Evolutionary conservation across 2,888 invertebrate species (phyloP).

Genomic region (Cremastobaeus sp.): DNA sequence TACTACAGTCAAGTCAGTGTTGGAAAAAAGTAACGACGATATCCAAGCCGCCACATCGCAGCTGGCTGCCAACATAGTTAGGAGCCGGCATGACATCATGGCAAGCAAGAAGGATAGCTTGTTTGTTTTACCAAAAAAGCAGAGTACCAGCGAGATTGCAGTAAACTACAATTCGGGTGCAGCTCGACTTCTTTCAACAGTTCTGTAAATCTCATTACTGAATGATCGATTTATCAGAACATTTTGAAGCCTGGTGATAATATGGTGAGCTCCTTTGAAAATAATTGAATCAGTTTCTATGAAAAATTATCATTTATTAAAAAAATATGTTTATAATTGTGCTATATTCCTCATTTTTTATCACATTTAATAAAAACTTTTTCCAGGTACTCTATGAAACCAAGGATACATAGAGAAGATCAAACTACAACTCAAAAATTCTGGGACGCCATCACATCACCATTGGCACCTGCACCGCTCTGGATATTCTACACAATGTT

Average conservation of each 20-base stretch:
- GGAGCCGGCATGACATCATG: constrained; percentile 11
- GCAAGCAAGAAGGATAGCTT: constrained; percentile 76
- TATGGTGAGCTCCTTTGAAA: too few species aligned
- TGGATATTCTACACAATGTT: constrained; percentile 85
- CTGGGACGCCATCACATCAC: constrained; percentile 89
- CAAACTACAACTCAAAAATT: too few species aligned
- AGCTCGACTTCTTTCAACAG: constrained; percentile 96
- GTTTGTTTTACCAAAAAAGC: constrained; percentile 82
- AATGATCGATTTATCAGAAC: constrained; percentile 86
- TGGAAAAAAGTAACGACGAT: constrained; percentile 77
- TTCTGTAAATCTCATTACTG: constrained; percentile 91
- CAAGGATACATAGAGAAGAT: too few species aligned
- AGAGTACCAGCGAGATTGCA: constrained; percentile 65
- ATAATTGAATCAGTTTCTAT: too few species aligned
- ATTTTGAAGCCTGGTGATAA: constrained; percentile 84
- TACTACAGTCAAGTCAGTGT: constrained; percentile 86
- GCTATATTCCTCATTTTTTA: too few species aligned
- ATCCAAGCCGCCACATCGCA: constrained; percentile 38
- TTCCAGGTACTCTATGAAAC: too few species aligned
- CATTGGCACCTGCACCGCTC: constrained; percentile 89
- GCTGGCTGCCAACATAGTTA: constrained; percentile 48
- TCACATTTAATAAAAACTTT: constrained; percentile 78
- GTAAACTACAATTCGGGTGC: too few species aligned
- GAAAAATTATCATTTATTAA: too few species aligned
- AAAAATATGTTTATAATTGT: too few species aligned